Conservation (phyloP, 2,113 vertebrate genomes). For the Taurulus bubalis region DNA sequence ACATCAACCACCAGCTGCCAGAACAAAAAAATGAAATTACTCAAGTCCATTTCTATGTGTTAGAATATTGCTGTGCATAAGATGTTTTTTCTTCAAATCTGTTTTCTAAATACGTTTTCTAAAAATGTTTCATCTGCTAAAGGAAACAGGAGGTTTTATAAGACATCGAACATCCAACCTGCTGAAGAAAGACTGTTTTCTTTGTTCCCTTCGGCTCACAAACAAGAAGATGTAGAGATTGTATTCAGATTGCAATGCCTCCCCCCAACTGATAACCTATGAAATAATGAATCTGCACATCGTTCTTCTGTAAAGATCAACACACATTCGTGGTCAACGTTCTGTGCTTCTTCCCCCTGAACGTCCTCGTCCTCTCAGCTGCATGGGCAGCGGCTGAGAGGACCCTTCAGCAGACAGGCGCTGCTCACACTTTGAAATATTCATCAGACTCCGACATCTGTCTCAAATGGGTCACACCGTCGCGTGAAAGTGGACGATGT, state of each 20-base stretch:
- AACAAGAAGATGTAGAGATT: not conserved
- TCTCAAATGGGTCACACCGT: slow-evolving; percentile 48
- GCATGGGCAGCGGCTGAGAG: too few species aligned
- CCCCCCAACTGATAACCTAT: too few species aligned
- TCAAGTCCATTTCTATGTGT: too few species aligned
- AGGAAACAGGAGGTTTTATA: too few species aligned
- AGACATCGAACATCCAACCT: too few species aligned
- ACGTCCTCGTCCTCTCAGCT: not conserved
- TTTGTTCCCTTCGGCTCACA: not conserved
- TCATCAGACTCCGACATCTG: slow-evolving; percentile 31
- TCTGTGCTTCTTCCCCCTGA: not conserved
- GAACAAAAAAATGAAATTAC: too few species aligned
- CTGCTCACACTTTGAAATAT: slow-evolving; percentile 40
- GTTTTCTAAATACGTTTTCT: too few species aligned
- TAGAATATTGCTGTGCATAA: too few species aligned
- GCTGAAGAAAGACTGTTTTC: not conserved
- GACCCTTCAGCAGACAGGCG: not conserved
- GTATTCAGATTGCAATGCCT: not conserved
- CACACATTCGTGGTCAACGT: not conserved
- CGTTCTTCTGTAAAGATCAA: not conserved
- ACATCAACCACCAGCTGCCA: too few species aligned
- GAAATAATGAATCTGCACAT: not conserved
- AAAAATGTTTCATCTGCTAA: too few species aligned
- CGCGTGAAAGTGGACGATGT: slow-evolving; percentile 24
- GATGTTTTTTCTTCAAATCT: too few species aligned